A percentile compares a stretch with the other conserved stretches of the same genome.
phyloP scores from a whole-genome alignment of 1,140 invertebrate genomes.

The Hormaphis cornu region DNA sequence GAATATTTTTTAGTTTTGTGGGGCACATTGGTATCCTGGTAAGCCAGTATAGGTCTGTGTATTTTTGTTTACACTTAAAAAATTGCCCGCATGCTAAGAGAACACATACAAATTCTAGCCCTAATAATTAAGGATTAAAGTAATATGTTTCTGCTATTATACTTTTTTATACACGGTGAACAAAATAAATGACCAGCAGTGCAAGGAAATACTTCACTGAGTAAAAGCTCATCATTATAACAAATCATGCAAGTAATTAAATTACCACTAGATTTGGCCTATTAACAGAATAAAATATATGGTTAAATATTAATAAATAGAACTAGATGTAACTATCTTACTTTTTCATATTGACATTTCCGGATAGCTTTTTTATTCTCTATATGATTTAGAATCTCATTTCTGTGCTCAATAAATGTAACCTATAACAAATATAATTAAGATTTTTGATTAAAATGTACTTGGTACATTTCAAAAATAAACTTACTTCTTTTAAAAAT shows the following conservation, averaged over 20 bases:
- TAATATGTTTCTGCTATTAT: background rate
- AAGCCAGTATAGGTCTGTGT: no score
- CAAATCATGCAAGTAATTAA: background rate
- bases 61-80: no score
- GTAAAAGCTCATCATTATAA: constrained; percentile 1
- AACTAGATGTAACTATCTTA: background rate
- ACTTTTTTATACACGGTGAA: constrained; percentile 1
- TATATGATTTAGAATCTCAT: background rate
- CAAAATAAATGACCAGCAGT: background rate
- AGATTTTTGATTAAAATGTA: background rate
- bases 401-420: background rate
- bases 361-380: background rate
- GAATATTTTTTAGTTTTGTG: no score
- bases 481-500: constrained; percentile 22
- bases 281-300: background rate
- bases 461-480: background rate
- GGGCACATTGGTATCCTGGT: no score
- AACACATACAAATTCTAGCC: no score
- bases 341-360: background rate
- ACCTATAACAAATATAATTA: background rate
- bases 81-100: no score
- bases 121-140: no score
- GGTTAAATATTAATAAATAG: background rate
- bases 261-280: background rate
- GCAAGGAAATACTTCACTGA: background rate